Evolutionary conservation across 2,888 invertebrate species (phyloP), one percentile per base, ranked within the genome.

Genomic region (Tryphoninae sp.): DNA sequence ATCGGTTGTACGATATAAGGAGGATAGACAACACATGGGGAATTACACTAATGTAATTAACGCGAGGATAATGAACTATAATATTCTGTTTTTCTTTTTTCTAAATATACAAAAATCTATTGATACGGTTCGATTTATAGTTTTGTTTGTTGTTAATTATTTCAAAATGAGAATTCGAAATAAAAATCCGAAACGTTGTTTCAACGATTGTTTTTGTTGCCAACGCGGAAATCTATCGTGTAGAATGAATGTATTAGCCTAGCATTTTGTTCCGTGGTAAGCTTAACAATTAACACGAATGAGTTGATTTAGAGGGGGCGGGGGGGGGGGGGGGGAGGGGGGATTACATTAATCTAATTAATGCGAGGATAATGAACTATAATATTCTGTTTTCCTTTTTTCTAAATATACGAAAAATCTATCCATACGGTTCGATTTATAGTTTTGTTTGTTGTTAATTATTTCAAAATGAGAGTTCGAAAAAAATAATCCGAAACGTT

Each of bases 211-310:
- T 33, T 33, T 33, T 33, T 4, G 33, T 33, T 33, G 9, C 58
- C 65, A 19, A 64, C 22, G 61, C 61, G 45, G 59, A 49, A 40
- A 61, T 71, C 71, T 77, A 71, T 71, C 68, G 61, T 33, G 78
- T 75, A 16, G 51, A 71, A 71, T 49, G 53, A 71, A 67, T 69
- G 53, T 71, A 81, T 75, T 69, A 78, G 58, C 71, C 33, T 71
- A 19, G 59, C 40, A 16, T 58, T 75, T 51, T 49, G 59, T 40
- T 49, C 58, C 42, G 59, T 55, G 51, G 40, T 55, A 45, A 65
- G 65, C 58, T 55, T 16, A 22, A 22, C 74, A 55, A 58, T 74
- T 45, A 65, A 58, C 26, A 58, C 45, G 45, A 53, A 8, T 55
- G 55, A 55, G 8, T 8, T 7, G 19, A 55, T 16, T 0, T 45